Conservation (phyloP, 2,888 invertebrate species). For the Exephanes ischioxanthus region DNA sequence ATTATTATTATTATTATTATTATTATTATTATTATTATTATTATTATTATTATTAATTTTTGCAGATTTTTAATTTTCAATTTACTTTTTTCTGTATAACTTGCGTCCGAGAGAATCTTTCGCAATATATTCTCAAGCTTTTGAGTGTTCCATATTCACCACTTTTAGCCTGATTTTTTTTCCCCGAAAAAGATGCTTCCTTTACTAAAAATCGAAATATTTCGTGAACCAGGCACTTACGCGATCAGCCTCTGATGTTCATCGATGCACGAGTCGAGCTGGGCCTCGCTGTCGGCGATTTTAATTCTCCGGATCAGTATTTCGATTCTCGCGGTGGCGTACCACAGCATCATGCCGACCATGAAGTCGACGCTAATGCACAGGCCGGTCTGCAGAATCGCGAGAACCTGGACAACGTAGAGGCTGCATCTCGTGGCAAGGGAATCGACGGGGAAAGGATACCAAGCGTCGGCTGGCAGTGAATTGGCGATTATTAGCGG, state of each 20-base stretch:
- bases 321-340: constrained; percentile 74
- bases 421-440: constrained; percentile 63
- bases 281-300: constrained; percentile 8
- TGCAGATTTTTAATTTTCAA: too few species aligned
- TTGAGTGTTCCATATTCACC: too few species aligned
- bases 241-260: constrained; percentile 73
- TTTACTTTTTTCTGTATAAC: too few species aligned
- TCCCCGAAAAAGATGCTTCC: too few species aligned
- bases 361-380: constrained; percentile 73
- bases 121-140: too few species aligned
- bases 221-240: constrained; percentile 64
- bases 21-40: too few species aligned
- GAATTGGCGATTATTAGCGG: constrained; percentile 74
- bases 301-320: constrained; percentile 70
- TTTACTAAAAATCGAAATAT: too few species aligned
- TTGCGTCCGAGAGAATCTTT: too few species aligned
- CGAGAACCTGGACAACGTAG: constrained; percentile 73
- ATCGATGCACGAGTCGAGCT: constrained; percentile 70
- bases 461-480: constrained; percentile 77
- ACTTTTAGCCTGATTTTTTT: too few species aligned
- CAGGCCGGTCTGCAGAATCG: constrained; percentile 73
- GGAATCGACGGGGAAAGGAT: constrained; percentile 76
- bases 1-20: too few species aligned
- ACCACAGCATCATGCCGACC: constrained; percentile 77
- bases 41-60: too few species aligned